Conservation (phyloP, 2,113 vertebrate species). For the Gracilinanus agilis region DNA sequence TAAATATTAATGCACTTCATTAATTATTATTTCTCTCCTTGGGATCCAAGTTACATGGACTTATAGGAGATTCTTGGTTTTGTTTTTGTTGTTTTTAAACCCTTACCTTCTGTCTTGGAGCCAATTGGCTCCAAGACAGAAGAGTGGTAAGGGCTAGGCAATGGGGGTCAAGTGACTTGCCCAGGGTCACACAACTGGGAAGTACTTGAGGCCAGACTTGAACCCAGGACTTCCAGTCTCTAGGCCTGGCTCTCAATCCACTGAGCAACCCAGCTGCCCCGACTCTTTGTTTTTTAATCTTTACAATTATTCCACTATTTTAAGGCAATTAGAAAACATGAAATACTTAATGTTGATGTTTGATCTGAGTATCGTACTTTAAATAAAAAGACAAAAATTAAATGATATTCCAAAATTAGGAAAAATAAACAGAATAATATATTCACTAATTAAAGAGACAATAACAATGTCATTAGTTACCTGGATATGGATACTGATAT, state of each 20-base stretch:
- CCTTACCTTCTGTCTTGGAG: too few species aligned
- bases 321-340: conserved; percentile 29
- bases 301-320: neutral
- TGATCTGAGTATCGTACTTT: neutral
- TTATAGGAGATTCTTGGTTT: neutral
- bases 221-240: too few species aligned
- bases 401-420: neutral
- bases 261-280: too few species aligned
- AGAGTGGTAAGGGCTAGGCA: too few species aligned
- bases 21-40: conserved; percentile 19
- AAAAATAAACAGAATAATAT: neutral
- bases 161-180: too few species aligned
- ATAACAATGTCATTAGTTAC: conserved; percentile 68
- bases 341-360: neutral
- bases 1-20: neutral
- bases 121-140: too few species aligned
- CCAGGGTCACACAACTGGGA: too few species aligned
- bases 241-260: too few species aligned
- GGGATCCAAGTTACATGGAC: neutral
- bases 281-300: conserved; percentile 30
- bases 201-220: too few species aligned
- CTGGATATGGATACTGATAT: conserved; percentile 86
- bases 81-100: too few species aligned
- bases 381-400: neutral
- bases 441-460: neutral